Evolutionary conservation across 2,888 invertebrate species (phyloP).

Genomic region (Protonemura montana): DNA sequence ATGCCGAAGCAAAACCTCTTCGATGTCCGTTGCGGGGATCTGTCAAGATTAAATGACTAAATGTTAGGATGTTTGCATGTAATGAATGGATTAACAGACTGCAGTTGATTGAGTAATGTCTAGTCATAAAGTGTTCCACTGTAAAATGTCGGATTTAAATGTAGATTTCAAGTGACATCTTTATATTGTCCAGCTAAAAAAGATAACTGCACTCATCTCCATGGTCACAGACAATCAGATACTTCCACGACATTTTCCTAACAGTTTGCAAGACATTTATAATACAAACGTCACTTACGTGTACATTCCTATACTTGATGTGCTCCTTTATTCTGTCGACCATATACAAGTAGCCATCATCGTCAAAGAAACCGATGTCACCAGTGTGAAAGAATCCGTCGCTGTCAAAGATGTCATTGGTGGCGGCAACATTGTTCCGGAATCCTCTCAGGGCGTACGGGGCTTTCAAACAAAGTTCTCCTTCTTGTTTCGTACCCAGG

Average conservation of each 20-base stretch:
- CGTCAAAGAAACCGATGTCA: constrained; percentile 59
- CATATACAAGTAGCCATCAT: constrained; percentile 58
- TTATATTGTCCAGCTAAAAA: too few relatives aligned
- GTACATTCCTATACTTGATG: constrained; percentile 62
- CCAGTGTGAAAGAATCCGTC: constrained; percentile 52
- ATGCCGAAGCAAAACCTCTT: constrained; percentile 27
- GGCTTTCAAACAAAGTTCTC: constrained; percentile 33
- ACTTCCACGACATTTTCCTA: too few relatives aligned
- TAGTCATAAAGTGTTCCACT: too few relatives aligned
- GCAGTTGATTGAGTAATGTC: too few relatives aligned
- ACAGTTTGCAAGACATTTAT: too few relatives aligned
- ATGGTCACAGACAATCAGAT: too few relatives aligned
- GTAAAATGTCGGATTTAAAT: too few relatives aligned
- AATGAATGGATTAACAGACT: too few relatives aligned
- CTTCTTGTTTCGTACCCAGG: constrained; percentile 4
- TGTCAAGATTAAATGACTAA: neutral
- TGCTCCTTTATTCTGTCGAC: constrained; percentile 62
- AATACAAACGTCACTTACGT: constrained; percentile 53
- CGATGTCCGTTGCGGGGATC: constrained; percentile 27
- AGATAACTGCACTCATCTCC: too few relatives aligned
- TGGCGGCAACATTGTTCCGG: constrained; percentile 26
- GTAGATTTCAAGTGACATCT: too few relatives aligned
- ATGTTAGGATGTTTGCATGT: too few relatives aligned
- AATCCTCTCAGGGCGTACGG: constrained; percentile 35
- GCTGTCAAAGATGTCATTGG: constrained; percentile 20